Conservation (phyloP, 2,113 vertebrate genomes). For the Thinocorus orbignyianus region DNA sequence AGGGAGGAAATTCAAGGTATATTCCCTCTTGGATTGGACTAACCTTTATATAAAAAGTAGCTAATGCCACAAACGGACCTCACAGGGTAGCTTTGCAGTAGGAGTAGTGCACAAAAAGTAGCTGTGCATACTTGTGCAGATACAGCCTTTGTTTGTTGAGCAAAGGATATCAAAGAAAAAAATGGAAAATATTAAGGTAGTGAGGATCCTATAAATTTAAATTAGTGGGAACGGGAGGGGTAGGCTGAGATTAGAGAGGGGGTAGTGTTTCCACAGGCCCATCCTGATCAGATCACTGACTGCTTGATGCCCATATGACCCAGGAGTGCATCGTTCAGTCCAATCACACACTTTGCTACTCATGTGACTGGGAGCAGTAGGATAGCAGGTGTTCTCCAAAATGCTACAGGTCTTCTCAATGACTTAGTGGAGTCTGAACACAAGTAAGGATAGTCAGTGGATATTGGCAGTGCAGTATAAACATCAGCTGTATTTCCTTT, state of each 20-base stretch:
- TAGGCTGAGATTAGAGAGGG: neutral
- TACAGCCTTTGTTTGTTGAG: neutral
- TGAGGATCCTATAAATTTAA: neutral
- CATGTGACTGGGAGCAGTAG: neutral
- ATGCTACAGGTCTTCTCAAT: neutral
- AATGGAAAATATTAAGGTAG: neutral
- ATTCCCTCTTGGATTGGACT: neutral
- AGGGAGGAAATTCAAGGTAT: neutral
- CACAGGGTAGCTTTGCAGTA: neutral
- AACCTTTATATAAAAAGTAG: neutral
- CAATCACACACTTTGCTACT: neutral
- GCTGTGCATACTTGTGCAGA: neutral
- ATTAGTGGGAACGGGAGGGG: neutral
- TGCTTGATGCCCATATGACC: neutral
- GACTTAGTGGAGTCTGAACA: neutral
- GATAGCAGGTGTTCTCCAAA: neutral
- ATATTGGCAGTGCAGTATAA: neutral
- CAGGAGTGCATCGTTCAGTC: neutral
- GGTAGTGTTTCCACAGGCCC: neutral
- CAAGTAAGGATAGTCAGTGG: neutral
- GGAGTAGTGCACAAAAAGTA: neutral
- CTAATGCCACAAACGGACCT: neutral
- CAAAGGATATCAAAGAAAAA: neutral
- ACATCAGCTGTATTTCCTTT: neutral
- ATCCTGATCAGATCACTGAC: neutral